Percentiles rank a stretch among this genome's conserved stretches.
phyloP scores from a whole-genome alignment of 2,888 invertebrate genomes.

The Xanthia icteritia region DNA sequence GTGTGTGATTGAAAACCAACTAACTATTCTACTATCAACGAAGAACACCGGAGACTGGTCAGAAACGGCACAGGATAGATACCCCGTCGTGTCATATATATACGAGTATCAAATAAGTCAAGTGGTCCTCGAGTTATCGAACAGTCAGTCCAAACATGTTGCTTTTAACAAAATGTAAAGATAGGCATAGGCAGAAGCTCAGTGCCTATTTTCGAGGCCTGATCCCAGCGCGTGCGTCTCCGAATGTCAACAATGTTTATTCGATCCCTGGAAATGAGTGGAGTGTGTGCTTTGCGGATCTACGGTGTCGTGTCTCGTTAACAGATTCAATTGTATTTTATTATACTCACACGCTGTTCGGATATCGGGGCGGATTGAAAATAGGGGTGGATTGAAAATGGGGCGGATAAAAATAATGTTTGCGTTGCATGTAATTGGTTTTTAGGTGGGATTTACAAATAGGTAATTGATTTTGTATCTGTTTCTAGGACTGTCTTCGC shows the following conservation, averaged over 20 bases:
- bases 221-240: constrained; percentile 66
- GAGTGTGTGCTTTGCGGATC: constrained; percentile 70
- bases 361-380: constrained; percentile 34
- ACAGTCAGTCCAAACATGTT: no score
- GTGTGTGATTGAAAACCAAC: no score
- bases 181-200: constrained; percentile 8
- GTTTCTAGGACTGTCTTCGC: not conserved
- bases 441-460: constrained; percentile 4
- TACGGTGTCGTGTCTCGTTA: constrained; percentile 74
- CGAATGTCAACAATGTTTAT: constrained; percentile 73
- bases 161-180: no score
- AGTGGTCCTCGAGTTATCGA: no score
- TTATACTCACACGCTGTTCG: constrained; percentile 47
- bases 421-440: constrained; percentile 28
- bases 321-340: constrained; percentile 77
- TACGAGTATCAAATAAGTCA: no score
- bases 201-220: constrained; percentile 49
- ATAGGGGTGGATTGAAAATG: constrained; percentile 43
- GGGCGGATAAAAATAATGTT: constrained; percentile 48
- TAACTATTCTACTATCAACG: no score
- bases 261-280: constrained; percentile 62
- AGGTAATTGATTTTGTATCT: constrained; percentile 22
- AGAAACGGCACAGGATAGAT: no score
- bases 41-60: no score
- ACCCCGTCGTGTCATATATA: no score